Percentiles rank a stretch among this genome's conserved stretches.
Evolutionary conservation across 2,797 vertebrate species (phyloP).

Genomic region (Scyliorhinus canicula): DNA sequence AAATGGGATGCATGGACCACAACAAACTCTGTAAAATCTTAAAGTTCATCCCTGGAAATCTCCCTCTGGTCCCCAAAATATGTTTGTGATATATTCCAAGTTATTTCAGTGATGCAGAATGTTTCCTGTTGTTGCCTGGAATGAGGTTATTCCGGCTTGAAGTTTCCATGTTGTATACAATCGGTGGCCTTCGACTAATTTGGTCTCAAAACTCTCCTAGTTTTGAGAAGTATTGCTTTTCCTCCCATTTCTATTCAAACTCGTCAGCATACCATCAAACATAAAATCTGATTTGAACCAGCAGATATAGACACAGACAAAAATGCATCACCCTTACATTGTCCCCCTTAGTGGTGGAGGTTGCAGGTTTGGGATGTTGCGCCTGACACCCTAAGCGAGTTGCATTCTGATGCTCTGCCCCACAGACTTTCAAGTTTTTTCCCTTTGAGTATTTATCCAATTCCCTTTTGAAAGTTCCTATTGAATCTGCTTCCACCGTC

Average conservation of each 20-base stretch:
- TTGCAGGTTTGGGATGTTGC: background rate
- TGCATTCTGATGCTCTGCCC: too few relatives aligned
- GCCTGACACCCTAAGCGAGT: background rate
- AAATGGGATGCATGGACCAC: background rate
- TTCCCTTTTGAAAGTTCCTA: too few relatives aligned
- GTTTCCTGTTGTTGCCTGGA: background rate
- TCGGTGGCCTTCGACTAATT: background rate
- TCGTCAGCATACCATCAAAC: background rate
- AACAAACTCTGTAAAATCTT: background rate
- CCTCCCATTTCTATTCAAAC: background rate
- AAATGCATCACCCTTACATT: too few relatives aligned
- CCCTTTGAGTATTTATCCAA: too few relatives aligned
- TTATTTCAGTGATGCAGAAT: background rate
- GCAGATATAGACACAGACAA: too few relatives aligned
- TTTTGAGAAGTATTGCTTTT: background rate
- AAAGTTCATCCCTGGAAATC: background rate
- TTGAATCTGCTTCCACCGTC: too few relatives aligned
- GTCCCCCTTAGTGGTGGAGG: background rate
- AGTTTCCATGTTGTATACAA: background rate
- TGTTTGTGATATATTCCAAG: background rate
- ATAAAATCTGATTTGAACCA: too few relatives aligned
- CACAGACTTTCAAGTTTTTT: too few relatives aligned
- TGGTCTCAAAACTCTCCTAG: background rate
- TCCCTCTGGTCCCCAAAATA: background rate
- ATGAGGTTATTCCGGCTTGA: background rate